These are phyloP conservation scores for Chymomyza costata DNA, from an alignment of 1,140 invertebrate genomes.

Conservation along the genomic window DNA sequence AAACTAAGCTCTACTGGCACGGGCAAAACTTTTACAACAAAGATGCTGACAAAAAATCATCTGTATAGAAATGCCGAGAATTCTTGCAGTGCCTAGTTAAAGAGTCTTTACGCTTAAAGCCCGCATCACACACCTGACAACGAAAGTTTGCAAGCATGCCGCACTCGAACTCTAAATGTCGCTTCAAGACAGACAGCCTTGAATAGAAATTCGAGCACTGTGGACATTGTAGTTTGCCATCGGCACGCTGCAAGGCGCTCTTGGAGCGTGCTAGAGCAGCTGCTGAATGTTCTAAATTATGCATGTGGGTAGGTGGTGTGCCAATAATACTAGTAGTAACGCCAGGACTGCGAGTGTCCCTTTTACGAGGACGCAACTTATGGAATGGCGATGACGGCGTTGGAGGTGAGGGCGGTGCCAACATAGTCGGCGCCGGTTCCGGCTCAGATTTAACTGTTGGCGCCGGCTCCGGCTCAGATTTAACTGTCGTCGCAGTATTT, in stretches of 20 bases:
- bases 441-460: neutral
- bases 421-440: conserved; percentile 6
- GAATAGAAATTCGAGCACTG: conserved; percentile 61
- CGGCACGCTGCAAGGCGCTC: conserved; percentile 44
- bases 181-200: conserved; percentile 52
- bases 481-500: neutral
- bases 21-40: no score
- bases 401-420: conserved; percentile 9
- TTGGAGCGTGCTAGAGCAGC: conserved; percentile 41
- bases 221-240: conserved; percentile 60
- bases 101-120: conserved; percentile 67
- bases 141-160: conserved; percentile 55
- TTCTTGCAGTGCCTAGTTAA: conserved; percentile 75
- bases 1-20: no score
- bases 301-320: conserved; percentile 29
- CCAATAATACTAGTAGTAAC: neutral
- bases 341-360: conserved; percentile 1
- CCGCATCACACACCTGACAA: conserved; percentile 54
- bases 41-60: no score
- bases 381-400: conserved; percentile 31
- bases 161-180: conserved; percentile 57
- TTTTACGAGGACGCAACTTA: conserved; percentile 48
- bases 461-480: conserved; percentile 8
- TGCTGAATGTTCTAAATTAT: conserved; percentile 16
- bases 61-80: conserved; percentile 39